These are phyloP conservation scores for Dermolepida albohirtum DNA, from an alignment of 2,888 invertebrate species.

Conservation along the genomic window DNA sequence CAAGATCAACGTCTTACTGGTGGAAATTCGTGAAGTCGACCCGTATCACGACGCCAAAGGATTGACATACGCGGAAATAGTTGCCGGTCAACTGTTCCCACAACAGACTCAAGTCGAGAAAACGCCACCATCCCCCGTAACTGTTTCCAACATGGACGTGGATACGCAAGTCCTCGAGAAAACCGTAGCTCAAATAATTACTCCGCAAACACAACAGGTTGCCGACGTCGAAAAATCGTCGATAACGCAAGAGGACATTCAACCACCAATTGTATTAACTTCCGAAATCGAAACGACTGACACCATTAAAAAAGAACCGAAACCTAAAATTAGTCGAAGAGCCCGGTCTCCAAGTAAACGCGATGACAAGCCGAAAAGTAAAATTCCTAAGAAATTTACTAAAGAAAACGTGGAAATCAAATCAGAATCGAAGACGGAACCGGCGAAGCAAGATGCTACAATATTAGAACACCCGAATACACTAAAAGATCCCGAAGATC, in stretches of 20 bases:
- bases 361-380: constrained; percentile 54
- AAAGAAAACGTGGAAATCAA: constrained; percentile 19
- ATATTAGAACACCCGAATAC: constrained; percentile 12
- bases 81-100: constrained; percentile 67
- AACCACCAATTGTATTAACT: constrained; percentile 51
- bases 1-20: constrained; percentile 79
- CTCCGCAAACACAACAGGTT: background rate
- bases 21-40: constrained; percentile 80
- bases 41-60: constrained; percentile 73
- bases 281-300: constrained; percentile 45
- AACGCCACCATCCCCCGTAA: background rate
- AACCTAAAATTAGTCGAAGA: constrained; percentile 64
- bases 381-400: constrained; percentile 41
- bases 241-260: constrained; percentile 44
- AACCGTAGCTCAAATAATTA: background rate
- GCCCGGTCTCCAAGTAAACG: constrained; percentile 68
- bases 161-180: constrained; percentile 22
- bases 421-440: background rate
- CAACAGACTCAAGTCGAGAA: constrained; percentile 20
- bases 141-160: constrained; percentile 11
- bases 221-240: constrained; percentile 28
- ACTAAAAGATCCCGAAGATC: constrained; percentile 52
- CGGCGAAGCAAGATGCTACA: background rate
- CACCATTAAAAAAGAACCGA: constrained; percentile 48
- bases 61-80: constrained; percentile 76